These are phyloP conservation scores for Globodera ellingtonae DNA, from an alignment of 1,140 invertebrate genomes.

Conservation along the genomic window DNA sequence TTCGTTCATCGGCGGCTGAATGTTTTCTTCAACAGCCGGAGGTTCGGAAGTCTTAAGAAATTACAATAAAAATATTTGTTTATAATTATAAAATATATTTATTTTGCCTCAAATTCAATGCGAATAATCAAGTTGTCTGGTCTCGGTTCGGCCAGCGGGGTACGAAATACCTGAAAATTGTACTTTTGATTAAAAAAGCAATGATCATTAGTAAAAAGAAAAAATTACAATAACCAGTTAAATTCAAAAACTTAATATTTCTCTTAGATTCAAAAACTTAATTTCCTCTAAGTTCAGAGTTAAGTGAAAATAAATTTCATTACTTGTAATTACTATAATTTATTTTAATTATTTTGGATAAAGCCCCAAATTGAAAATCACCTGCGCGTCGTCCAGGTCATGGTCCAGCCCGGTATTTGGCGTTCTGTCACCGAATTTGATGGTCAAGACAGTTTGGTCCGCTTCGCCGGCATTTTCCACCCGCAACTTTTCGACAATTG, in stretches of 20 bases:
- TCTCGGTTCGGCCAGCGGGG: neutral
- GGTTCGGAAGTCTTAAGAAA: neutral
- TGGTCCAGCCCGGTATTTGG: constrained; percentile 6
- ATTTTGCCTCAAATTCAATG: constrained; percentile 18
- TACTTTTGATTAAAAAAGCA: neutral
- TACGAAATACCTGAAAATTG: neutral
- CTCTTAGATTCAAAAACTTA: too few relatives aligned
- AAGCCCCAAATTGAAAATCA: neutral
- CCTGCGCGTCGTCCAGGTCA: constrained; percentile 24
- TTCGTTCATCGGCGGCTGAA: neutral
- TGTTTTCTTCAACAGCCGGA: neutral
- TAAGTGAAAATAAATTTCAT: too few relatives aligned
- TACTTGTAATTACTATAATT: too few relatives aligned
- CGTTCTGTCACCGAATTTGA: constrained; percentile 1
- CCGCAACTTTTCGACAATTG: neutral
- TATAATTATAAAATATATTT: too few relatives aligned
- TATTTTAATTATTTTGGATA: too few relatives aligned
- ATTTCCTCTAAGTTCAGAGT: too few relatives aligned
- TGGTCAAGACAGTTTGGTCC: neutral
- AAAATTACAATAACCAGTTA: too few relatives aligned
- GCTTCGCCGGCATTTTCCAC: neutral
- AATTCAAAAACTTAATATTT: too few relatives aligned
- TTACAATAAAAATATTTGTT: too few relatives aligned
- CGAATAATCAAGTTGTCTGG: constrained; percentile 1
- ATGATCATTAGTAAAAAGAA: neutral